A percentile compares a stretch with the other conserved stretches of the same genome.
Evolutionary conservation across 2,888 invertebrate genomes (phyloP).

Genomic region (Malachius bipustulatus): DNA sequence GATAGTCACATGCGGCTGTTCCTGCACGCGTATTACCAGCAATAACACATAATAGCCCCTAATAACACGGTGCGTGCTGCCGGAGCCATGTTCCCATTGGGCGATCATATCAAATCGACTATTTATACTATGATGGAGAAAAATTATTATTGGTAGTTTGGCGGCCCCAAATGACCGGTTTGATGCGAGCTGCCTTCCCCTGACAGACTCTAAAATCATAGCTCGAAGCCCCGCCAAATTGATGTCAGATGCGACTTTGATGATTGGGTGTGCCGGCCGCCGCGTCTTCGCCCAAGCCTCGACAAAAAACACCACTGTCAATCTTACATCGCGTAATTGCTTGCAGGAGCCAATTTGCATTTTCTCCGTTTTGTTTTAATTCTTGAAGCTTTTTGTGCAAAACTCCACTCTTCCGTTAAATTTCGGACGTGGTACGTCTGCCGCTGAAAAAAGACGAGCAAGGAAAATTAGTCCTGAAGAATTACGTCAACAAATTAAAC

Average conservation of each 20-base stretch:
- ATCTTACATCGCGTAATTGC: constrained; percentile 30
- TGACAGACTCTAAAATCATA: constrained; percentile 35
- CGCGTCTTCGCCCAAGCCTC: constrained; percentile 21
- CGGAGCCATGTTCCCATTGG: constrained; percentile 34
- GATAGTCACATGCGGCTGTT: constrained; percentile 33
- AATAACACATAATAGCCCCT: constrained; percentile 39
- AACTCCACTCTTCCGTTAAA: too few species aligned
- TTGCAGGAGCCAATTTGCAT: constrained; percentile 30
- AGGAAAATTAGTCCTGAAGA: too few species aligned
- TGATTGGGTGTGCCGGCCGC: constrained; percentile 30
- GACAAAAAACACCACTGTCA: constrained; percentile 29
- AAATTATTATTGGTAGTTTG: constrained; percentile 39
- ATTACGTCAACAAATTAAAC: too few species aligned
- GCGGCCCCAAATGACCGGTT: constrained; percentile 33
- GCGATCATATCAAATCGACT: constrained; percentile 38
- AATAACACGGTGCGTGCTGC: constrained; percentile 37
- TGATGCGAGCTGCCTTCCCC: constrained; percentile 26
- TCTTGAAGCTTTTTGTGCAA: constrained; percentile 15
- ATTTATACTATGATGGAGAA: constrained; percentile 38
- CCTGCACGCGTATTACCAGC: constrained; percentile 36
- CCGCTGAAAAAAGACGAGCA: too few species aligned
- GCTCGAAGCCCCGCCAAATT: constrained; percentile 30
- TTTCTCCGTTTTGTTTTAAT: constrained; percentile 24
- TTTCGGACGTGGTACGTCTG: too few species aligned
- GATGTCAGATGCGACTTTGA: constrained; percentile 36